A percentile compares a stretch with the other conserved stretches of the same genome.
Evolutionary conservation across 1,140 invertebrate genomes (phyloP).

Genomic region (Ceratosolen fusciceps): DNA sequence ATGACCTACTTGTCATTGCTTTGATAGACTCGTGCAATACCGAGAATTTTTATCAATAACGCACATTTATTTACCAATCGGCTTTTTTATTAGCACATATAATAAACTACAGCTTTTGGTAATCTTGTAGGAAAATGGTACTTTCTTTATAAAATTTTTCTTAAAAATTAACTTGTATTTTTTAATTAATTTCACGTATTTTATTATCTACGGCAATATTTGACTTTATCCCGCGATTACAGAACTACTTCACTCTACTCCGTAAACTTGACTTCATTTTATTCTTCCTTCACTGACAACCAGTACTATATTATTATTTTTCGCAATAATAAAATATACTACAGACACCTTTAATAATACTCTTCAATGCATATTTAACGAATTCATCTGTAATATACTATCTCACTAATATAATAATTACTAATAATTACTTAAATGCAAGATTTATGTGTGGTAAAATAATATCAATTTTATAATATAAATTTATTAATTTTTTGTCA

Average conservation of each 20-base stretch:
- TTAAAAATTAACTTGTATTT: not conserved
- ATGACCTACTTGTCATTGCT: not conserved
- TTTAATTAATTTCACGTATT: slow-evolving; percentile 14
- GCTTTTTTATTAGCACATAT: not conserved
- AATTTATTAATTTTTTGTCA: too few species aligned
- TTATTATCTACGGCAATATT: not conserved
- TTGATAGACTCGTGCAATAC: not conserved
- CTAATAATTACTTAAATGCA: not conserved
- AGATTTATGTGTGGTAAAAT: not conserved
- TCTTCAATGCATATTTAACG: not conserved
- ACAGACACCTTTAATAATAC: not conserved
- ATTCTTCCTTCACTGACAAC: not conserved
- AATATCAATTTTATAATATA: too few species aligned
- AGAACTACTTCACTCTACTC: too few species aligned
- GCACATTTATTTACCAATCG: not conserved
- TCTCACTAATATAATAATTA: not conserved
- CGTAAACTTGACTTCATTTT: not conserved
- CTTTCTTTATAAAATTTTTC: not conserved
- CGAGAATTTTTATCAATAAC: not conserved
- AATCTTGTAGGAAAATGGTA: not conserved
- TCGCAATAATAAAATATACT: not conserved
- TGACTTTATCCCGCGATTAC: not conserved
- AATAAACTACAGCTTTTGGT: too few species aligned
- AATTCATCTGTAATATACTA: not conserved
- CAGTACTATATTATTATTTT: not conserved